Evolutionary conservation across 2,113 vertebrate species (phyloP).

Genomic region (Albula glossodonta): DNA sequence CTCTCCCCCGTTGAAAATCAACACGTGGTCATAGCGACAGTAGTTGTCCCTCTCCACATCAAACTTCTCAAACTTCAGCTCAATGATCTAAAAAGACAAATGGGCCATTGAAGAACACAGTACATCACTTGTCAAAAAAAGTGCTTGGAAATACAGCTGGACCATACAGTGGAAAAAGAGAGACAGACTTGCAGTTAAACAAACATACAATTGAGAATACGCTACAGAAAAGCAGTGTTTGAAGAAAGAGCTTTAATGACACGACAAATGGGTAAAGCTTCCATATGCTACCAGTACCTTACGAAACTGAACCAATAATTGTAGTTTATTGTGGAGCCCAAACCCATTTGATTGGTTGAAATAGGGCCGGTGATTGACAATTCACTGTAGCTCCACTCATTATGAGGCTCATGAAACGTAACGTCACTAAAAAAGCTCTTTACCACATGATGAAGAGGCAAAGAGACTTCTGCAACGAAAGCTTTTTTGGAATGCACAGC

Average conservation of each 20-base stretch:
- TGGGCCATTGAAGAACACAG: background rate
- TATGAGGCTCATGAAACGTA: too few species aligned
- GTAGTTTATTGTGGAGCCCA: too few species aligned
- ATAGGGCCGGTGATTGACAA: too few species aligned
- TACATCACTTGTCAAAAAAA: background rate
- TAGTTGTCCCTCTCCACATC: constrained; percentile 84
- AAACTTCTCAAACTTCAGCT: constrained; percentile 84
- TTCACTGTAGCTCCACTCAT: too few species aligned
- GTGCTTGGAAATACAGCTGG: background rate
- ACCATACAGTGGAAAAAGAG: background rate
- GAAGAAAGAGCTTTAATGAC: too few species aligned
- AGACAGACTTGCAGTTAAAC: background rate
- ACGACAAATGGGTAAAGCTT: too few species aligned
- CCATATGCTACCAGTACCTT: too few species aligned
- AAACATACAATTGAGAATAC: background rate
- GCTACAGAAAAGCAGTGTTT: too few species aligned
- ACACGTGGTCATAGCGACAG: constrained; percentile 80
- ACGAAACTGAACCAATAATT: too few species aligned
- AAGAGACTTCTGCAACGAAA: too few species aligned
- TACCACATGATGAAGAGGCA: background rate
- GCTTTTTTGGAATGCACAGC: background rate
- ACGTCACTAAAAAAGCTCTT: background rate
- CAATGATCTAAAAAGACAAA: constrained; percentile 62
- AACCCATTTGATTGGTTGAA: too few species aligned
- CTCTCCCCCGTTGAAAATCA: constrained; percentile 79